phyloP scores from a whole-genome alignment of 1,140 invertebrate species.

The Sminthurinus signatus region DNA sequence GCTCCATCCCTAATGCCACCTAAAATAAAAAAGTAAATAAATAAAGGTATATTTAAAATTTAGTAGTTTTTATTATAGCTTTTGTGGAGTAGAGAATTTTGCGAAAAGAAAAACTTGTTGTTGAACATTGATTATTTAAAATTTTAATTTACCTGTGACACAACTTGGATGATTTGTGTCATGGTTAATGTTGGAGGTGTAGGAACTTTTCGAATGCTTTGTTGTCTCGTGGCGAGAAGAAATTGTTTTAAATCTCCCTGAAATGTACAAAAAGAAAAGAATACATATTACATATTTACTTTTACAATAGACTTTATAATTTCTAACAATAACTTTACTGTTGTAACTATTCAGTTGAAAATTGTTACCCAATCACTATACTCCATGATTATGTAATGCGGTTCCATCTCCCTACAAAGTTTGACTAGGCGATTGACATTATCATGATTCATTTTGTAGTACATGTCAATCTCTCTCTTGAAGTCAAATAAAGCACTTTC shows the following conservation, averaged over 20 bases:
- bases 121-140: slow-evolving; percentile 2
- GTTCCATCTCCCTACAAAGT: slow-evolving; percentile 65
- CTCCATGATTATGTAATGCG: slow-evolving; percentile 81
- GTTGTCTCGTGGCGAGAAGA: slow-evolving; percentile 70
- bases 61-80: not conserved
- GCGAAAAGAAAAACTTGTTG: too few relatives aligned
- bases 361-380: slow-evolving; percentile 89
- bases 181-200: slow-evolving; percentile 58
- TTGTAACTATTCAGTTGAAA: too few relatives aligned
- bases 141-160: slow-evolving; percentile 57
- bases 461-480: slow-evolving; percentile 76
- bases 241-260: slow-evolving; percentile 91
- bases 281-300: too few relatives aligned
- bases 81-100: too few relatives aligned
- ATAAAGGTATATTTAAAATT: not conserved
- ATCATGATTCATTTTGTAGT: slow-evolving; percentile 69
- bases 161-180: slow-evolving; percentile 63
- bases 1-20: slow-evolving; percentile 75
- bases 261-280: slow-evolving; percentile 39
- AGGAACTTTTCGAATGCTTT: slow-evolving; percentile 48
- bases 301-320: too few relatives aligned
- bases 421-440: slow-evolving; percentile 69
- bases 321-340: too few relatives aligned
- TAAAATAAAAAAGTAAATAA: slow-evolving; percentile 44
- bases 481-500: slow-evolving; percentile 72